phyloP scores from a whole-genome alignment of 1,140 invertebrate genomes.

The Camponotus pennsylvanicus region DNA sequence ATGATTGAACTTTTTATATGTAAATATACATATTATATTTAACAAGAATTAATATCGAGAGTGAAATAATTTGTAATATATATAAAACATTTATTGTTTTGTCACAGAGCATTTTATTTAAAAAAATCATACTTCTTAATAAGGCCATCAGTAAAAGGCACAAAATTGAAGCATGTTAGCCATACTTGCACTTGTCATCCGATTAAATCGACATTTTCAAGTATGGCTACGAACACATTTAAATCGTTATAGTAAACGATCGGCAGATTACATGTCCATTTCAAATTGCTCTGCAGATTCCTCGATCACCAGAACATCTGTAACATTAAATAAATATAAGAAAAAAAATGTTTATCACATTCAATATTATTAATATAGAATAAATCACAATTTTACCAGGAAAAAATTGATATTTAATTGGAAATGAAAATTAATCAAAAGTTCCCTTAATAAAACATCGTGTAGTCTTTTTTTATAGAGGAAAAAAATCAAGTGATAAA shows the following conservation, averaged over 20 bases:
- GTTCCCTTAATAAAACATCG: too few relatives aligned
- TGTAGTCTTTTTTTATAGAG: background rate
- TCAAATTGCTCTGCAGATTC: constrained; percentile 81
- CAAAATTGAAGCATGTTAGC: constrained; percentile 20
- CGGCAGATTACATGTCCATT: constrained; percentile 80
- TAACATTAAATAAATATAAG: constrained; percentile 50
- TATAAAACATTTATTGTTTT: constrained; percentile 34
- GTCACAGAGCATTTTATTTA: constrained; percentile 15
- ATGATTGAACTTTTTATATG: background rate
- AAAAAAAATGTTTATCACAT: background rate
- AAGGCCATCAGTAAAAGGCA: constrained; percentile 38
- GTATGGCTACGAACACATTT: constrained; percentile 65
- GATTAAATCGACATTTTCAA: constrained; percentile 1
- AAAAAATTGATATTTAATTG: too few relatives aligned
- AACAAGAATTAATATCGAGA: background rate
- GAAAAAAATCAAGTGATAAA: background rate
- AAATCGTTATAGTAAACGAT: constrained; percentile 18
- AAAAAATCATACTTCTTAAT: constrained; percentile 23
- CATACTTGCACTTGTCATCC: background rate
- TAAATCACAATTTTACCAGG: too few relatives aligned
- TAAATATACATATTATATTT: constrained; percentile 44
- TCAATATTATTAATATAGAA: background rate
- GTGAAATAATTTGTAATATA: constrained; percentile 34
- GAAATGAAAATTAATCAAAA: too few relatives aligned
- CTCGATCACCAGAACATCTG: constrained; percentile 77